Evolutionary conservation across 1,140 invertebrate species (phyloP), one percentile per base, ranked within the genome.

Genomic region (Caenorhabditis briggsae): DNA sequence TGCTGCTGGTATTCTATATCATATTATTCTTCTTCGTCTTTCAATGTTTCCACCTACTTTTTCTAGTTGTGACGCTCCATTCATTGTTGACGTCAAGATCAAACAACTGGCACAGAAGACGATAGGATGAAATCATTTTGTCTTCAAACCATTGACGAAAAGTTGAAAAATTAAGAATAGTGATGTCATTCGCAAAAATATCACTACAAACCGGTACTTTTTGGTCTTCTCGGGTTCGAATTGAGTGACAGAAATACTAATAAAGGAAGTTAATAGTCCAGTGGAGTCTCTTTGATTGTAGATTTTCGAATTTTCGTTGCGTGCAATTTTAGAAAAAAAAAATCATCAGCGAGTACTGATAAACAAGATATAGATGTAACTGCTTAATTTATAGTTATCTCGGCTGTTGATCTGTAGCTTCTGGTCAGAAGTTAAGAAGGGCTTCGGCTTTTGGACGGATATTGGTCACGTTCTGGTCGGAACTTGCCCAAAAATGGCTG

Each of bases 51-150:
- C 70, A 46, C n/a, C 46, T 8, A 46, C 64, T 70, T n/a, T 58
- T n/a, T 58, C 18, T 58, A 64, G 59, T 18, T 12, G 46, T 33
- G 46, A 46, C 41, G 64, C 46, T 70, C 33, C 46, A 46, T 70
- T 70, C 64, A 33, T 70, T 78, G 18, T 50, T 78, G 70, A 78
- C 70, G 70, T 78, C 70, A 50, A 78, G 70, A 78, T 78, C 70
- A 78, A 78, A 78, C 70, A 78, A 78, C 46, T 53, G 8, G 33
- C 11, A 50, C n/a, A 23, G 46, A 23, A 53, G 70, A n/a, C 12
- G 20, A 65, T 12, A 12, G 9, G 46, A 50, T 20, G n/a, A 23
- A 23, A 78, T 78, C 18, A 20, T 48, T 50, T 78, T 46, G 8
- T 50, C 70, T 50, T 53, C 70, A 78, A 78, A 50, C 41, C 70